Evolutionary conservation across 2,113 vertebrate genomes (phyloP), one percentile per base, ranked within the genome.

Genomic region (Brachyhypopomus gauderio): DNA sequence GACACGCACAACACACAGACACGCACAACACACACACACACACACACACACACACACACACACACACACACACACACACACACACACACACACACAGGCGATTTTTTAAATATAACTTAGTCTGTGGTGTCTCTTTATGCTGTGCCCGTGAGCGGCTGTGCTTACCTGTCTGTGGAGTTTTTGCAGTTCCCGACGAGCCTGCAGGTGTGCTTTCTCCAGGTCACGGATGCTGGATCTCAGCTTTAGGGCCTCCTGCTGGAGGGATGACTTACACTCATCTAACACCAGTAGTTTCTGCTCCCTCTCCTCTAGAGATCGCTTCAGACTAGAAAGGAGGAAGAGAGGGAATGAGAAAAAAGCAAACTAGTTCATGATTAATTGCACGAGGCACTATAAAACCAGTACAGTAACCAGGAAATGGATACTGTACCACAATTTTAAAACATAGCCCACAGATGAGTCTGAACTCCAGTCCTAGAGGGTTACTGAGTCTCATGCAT

Each of bases 81-180:
- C 58, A 63, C 45, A 52, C 45, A 52, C 45, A 52, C 45, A 52
- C 45, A 52, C 9, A 52, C 45, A 52, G 1, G 45, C 14, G 45
- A 52, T 7, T 12, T 3, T 11, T 3, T n/a, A n/a, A n/a, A n/a
- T n/a, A n/a, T n/a, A n/a, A n/a, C n/a, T n/a, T 52, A 3, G 45
- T 52, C 11, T 52, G 9, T 52, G 11, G 45, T 52, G 45, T 52
- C 9, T 52, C 5, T 52, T 52, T 52, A 23, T 1, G 2, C 16
- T 48, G 22, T 27, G 27, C 20, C 11, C 76, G 23, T 38, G 3
- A n/a, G 36, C 20, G n/a, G 0, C 16, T 45, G 6, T 27, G 71
- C 30, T 70, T 16, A 95, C 96, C 95, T 95, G 94, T 89, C 92
- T 90, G 56, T 88, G 91, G 19, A 92, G 82, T 74, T 94, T 93